Conservation (phyloP, 2,797 vertebrate species). For the Leptoclinus maculatus region DNA sequence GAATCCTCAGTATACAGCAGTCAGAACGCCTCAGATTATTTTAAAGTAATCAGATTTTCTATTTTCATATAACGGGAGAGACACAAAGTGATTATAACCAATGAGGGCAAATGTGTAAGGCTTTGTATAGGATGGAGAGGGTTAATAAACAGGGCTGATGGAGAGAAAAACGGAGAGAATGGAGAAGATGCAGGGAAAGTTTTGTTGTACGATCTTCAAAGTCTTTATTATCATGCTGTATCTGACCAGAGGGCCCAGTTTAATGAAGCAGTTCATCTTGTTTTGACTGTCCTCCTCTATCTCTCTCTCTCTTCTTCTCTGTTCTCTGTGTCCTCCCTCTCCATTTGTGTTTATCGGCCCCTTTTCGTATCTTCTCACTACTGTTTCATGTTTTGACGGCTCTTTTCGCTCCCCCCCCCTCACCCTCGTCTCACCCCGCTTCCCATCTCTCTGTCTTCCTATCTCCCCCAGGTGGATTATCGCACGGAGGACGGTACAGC, state of each 20-base stretch:
- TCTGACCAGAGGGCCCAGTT: constrained; percentile 71
- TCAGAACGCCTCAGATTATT: neutral
- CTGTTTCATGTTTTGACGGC: constrained; percentile 41
- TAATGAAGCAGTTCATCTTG: constrained; percentile 72
- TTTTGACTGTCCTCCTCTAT: constrained; percentile 22
- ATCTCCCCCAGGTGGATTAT: constrained; percentile 84
- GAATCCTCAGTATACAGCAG: neutral
- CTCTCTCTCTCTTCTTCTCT: constrained; percentile 6
- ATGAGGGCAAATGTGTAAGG: neutral
- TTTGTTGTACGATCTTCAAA: constrained; percentile 61
- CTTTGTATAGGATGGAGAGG: neutral
- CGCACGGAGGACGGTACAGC: constrained; percentile 90
- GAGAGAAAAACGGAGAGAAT: constrained; percentile 26
- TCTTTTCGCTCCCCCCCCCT: constrained; percentile 11
- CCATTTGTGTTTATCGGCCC: constrained; percentile 53
- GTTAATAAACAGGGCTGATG: constrained; percentile 22
- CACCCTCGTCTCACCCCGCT: constrained; percentile 1
- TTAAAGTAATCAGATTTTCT: neutral
- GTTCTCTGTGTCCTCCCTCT: constrained; percentile 1
- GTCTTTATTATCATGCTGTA: constrained; percentile 50
- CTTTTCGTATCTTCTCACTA: constrained; percentile 41
- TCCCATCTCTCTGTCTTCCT: constrained; percentile 2
- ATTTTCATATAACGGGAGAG: neutral
- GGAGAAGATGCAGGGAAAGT: constrained; percentile 27
- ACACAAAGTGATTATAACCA: neutral